Percentiles rank a stretch among this genome's conserved stretches.
phyloP scores from a whole-genome alignment of 2,797 vertebrate species.

The Hoplostethus mediterraneus region DNA sequence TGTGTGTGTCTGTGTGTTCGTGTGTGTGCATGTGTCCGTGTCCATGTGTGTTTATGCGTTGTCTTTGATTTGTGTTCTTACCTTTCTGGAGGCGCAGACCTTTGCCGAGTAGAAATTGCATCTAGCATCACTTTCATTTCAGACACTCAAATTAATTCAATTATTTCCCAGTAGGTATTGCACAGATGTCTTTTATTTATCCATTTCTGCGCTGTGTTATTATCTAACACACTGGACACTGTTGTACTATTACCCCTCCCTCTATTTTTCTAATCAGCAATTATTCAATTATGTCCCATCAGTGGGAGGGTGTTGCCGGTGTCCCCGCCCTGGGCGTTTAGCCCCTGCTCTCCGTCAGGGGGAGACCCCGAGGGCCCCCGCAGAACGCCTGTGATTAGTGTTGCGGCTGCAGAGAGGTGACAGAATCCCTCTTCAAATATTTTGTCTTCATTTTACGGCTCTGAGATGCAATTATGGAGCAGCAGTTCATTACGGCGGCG shows the following conservation, averaged over 20 bases:
- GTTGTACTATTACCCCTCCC: slow-evolving; percentile 61
- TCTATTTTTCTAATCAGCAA: slow-evolving; percentile 84
- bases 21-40: slow-evolving; percentile 34
- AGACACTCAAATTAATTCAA: slow-evolving; percentile 23
- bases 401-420: slow-evolving; percentile 86
- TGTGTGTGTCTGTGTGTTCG: slow-evolving; percentile 34
- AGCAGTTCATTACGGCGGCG: slow-evolving; percentile 86
- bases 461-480: slow-evolving; percentile 87
- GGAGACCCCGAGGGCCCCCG: slow-evolving; percentile 74
- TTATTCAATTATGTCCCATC: slow-evolving; percentile 89
- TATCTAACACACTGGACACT: slow-evolving; percentile 71
- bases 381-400: slow-evolving; percentile 86
- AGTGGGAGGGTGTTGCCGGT: slow-evolving; percentile 82
- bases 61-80: background rate
- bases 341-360: slow-evolving; percentile 79
- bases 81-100: background rate
- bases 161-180: slow-evolving; percentile 34
- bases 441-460: slow-evolving; percentile 89
- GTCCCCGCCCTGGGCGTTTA: slow-evolving; percentile 79
- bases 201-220: slow-evolving; percentile 42
- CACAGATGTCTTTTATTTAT: slow-evolving; percentile 24
- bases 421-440: slow-evolving; percentile 90
- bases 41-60: slow-evolving; percentile 14
- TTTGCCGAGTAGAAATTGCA: background rate
- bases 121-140: slow-evolving; percentile 34